phyloP scores from a whole-genome alignment of 2,797 vertebrate species.

The Podarcis siculus region DNA sequence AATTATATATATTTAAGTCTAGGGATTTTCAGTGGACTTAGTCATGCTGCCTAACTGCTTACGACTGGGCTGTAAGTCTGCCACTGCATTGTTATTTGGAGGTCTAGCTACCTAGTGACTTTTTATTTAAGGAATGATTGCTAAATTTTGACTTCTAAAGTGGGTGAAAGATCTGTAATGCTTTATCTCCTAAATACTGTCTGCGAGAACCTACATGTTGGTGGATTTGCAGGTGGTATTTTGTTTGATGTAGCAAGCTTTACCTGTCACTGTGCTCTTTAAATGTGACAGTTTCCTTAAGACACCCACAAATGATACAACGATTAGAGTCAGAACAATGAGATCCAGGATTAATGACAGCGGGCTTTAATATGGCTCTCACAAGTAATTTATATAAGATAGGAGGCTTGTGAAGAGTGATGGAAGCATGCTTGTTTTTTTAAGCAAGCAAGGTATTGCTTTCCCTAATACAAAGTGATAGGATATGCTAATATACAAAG shows the following conservation, averaged over 20 bases:
- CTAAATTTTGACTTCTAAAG: not conserved
- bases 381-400: constrained; percentile 6
- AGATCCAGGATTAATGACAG: constrained; percentile 10
- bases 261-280: constrained; percentile 12
- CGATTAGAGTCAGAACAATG: constrained; percentile 4
- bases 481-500: not conserved
- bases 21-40: not conserved
- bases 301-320: constrained; percentile 17
- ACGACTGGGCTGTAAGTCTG: not conserved
- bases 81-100: not conserved
- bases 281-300: constrained; percentile 3
- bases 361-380: not conserved
- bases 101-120: too few relatives aligned
- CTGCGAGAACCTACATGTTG: not conserved
- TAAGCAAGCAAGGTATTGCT: not conserved
- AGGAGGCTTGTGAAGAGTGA: not conserved
- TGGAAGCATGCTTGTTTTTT: not conserved
- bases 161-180: not conserved
- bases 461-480: not conserved
- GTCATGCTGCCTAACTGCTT: not conserved
- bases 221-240: not conserved
- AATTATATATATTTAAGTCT: not conserved
- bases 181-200: not conserved
- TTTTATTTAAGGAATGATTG: not conserved
- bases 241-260: constrained; percentile 4